Base-by-base conservation (phyloP, 2,113 vertebrate genomes). In the Riparia riparia region DNA sequence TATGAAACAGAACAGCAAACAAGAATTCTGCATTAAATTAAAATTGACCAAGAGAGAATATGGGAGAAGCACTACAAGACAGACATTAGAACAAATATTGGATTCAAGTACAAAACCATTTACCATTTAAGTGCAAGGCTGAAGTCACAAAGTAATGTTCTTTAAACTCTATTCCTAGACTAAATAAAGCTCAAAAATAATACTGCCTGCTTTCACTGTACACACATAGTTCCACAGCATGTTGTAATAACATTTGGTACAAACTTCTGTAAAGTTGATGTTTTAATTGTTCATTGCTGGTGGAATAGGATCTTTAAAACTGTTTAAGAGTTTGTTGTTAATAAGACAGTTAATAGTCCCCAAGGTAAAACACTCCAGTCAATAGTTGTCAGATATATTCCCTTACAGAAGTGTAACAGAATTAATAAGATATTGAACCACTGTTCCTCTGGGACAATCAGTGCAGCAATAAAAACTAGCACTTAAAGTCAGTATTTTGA, bases 251-350 rank as follows among this genome's bases (percentile, higher is more conserved):
- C 45, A 77, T 91, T 85, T 96, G 57, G 81, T 97, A 95, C 71
- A 96, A 97, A 98, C 64, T 47, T 89, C 51, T 93, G 70, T 86
- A 90, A 98, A 98, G 86, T 91, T 76, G 87, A 57, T 97, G 79
- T 92, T 96, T 89, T 73, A 86, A 79, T 96, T 50, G 91, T 82
- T 83, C 5, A 1, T 74, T 96, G 97, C 97, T 98, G 96, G 95
- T 97, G 94, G 86, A 61, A 16, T 93, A 95, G 89, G 83, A 94
- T 74, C 82, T 97, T 96, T 77, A 91, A 94, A 95, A 95, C 79
- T 74, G 69, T 91, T 39, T 37, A 80, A 79, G 37, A 60, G 25
- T 60, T 91, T 70, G 80, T 66, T 86, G 39, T 51, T 77, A 95
- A 44, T 49, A 88, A 96, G 80, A 91, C 24, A 31, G 72, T 65